phyloP scores from a whole-genome alignment of 2,797 vertebrate species.

The Macroramphosus scolopax region DNA sequence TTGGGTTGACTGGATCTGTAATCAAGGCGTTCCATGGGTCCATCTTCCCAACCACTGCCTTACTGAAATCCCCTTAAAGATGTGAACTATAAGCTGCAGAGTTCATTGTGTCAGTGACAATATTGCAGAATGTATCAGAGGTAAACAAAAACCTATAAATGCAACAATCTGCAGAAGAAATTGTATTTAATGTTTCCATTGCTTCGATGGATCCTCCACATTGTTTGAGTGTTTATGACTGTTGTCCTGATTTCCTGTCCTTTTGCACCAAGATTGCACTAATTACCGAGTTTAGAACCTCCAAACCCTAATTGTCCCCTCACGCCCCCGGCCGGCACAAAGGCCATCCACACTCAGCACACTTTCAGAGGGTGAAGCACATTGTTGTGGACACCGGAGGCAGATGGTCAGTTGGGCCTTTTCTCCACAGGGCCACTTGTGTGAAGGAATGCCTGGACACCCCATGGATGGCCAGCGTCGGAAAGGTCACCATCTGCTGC shows the following conservation, averaged over 20 bases:
- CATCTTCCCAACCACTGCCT: constrained; percentile 17
- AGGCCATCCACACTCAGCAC: constrained; percentile 55
- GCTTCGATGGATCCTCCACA: background rate
- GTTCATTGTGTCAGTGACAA: too few relatives aligned
- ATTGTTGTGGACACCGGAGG: constrained; percentile 63
- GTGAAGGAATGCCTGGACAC: constrained; percentile 70
- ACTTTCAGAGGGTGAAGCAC: constrained; percentile 58
- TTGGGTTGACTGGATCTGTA: constrained; percentile 28
- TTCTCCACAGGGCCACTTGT: constrained; percentile 55
- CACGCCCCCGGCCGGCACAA: constrained; percentile 39
- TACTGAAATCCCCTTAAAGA: constrained; percentile 33
- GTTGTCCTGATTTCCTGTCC: constrained; percentile 9
- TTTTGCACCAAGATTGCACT: constrained; percentile 4
- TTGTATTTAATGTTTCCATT: too few relatives aligned
- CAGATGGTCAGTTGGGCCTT: constrained; percentile 71
- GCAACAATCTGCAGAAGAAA: too few relatives aligned
- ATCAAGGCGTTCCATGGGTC: constrained; percentile 40
- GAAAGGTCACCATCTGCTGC: constrained; percentile 73
- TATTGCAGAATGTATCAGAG: too few relatives aligned
- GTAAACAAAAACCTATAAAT: too few relatives aligned
- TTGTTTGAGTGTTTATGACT: constrained; percentile 19
- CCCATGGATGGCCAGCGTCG: constrained; percentile 46
- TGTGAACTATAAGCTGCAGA: constrained; percentile 18
- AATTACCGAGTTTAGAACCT: constrained; percentile 6
- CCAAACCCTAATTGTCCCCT: constrained; percentile 4